These are phyloP conservation scores for Coregonus suidteri DNA, from an alignment of 2,797 vertebrate species.

Conservation along the genomic window DNA sequence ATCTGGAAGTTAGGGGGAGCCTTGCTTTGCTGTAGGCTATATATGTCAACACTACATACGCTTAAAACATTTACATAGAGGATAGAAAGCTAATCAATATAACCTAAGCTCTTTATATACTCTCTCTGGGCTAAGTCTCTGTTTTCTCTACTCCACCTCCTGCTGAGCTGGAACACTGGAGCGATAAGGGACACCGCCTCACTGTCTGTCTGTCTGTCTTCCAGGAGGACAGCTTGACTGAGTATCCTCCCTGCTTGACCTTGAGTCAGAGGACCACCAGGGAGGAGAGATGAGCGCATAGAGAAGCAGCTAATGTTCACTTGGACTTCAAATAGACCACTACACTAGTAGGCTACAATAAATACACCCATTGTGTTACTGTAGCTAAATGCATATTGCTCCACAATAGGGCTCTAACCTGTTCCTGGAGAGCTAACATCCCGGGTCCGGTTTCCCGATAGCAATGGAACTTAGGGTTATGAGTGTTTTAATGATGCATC, in stretches of 20 bases:
- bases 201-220: background rate
- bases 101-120: background rate
- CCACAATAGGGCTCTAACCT: background rate
- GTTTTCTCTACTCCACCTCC: background rate
- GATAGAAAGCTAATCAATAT: background rate
- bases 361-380: background rate
- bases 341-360: background rate
- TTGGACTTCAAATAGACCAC: background rate
- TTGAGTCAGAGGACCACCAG: background rate
- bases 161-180: background rate
- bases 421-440: no score
- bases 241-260: background rate
- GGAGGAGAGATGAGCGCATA: background rate
- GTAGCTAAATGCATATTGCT: background rate
- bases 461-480: no score
- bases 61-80: background rate
- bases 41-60: background rate
- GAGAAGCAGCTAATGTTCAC: background rate
- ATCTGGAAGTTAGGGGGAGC: background rate
- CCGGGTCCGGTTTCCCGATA: no score
- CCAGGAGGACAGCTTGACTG: constrained; percentile 1
- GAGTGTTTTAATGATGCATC: no score
- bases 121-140: background rate
- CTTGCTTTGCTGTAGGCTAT: background rate
- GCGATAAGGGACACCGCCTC: background rate